phyloP scores from a whole-genome alignment of 2,888 invertebrate genomes.

The Tigriopus californicus region DNA sequence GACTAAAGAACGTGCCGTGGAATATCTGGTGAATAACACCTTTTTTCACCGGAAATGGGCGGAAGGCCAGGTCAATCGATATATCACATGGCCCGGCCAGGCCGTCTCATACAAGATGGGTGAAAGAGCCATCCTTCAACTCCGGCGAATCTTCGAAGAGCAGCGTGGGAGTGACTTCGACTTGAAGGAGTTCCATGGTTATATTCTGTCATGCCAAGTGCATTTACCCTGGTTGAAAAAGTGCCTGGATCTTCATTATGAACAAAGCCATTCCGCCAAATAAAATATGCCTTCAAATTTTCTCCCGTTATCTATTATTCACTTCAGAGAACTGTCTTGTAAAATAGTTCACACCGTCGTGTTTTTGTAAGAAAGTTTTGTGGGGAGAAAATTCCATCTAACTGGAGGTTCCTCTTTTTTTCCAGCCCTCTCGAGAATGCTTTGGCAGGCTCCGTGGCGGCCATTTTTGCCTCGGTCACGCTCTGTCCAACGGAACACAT shows the following conservation, averaged over 20 bases:
- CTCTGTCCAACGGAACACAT: too few relatives aligned
- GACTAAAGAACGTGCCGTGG: slow-evolving; percentile 22
- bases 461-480: too few relatives aligned
- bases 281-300: too few relatives aligned
- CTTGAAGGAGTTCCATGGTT: slow-evolving; percentile 25
- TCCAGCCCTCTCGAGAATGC: too few relatives aligned
- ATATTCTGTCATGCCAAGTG: slow-evolving; percentile 22
- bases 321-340: too few relatives aligned
- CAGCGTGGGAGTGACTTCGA: slow-evolving; percentile 25
- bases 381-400: too few relatives aligned
- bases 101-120: slow-evolving; percentile 26
- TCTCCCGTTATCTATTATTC: too few relatives aligned
- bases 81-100: slow-evolving; percentile 26
- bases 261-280: too few relatives aligned
- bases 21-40: slow-evolving; percentile 22
- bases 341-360: too few relatives aligned
- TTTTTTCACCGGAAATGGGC: not conserved
- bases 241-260: slow-evolving; percentile 15
- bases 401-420: too few relatives aligned
- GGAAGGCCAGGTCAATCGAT: slow-evolving; percentile 22
- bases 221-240: slow-evolving; percentile 24
- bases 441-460: too few relatives aligned
- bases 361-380: too few relatives aligned
- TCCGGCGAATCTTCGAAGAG: slow-evolving; percentile 23
- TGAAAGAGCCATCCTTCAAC: slow-evolving; percentile 23